Base-by-base conservation (phyloP, 2,113 vertebrate species). In the Nerophis ophidion region DNA sequence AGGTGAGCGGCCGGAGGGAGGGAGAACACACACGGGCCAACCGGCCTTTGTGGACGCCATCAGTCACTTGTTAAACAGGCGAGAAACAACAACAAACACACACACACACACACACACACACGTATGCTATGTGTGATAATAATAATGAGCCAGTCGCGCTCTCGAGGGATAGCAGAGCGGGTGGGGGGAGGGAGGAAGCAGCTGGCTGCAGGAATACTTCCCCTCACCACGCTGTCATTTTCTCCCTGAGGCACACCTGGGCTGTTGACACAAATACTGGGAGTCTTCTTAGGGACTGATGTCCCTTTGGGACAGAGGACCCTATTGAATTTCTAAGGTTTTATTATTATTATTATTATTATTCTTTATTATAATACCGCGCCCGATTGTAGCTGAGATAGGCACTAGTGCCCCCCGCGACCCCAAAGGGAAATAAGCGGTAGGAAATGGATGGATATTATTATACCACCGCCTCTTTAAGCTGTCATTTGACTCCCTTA, bases 171-270 rank as follows among this genome's bases (percentile, higher is more conserved):
- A 8, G 38, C 66, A 3, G 3, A 26, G 3, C 1, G 19, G 19
- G 3, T 1, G 19, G 19, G 1, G 19, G 52, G 61, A 45, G 60
- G 77, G 69, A 79, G 78, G 82, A 81, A 84, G 80, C 81, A 86
- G 78, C 81, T 86, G 81, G 80, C 66, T 76, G 81, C 64, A 79
- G 67, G 65, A 88, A 80, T 70, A 76, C 81, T 79, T 86, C 79
- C 73, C 66, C 68, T 81, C 64, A 71, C 58, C 65, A 72, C 71
- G 70, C 76, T 79, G 75, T 79, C 77, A 85, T 86, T 85, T 85
- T 76, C 75, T 81, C 77, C 68, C 71, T 62, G 60, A 81, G 74
- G 80, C 64, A 68, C 81, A 85, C 82, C 82, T 86, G 82, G 75
- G 54, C 75, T 48, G 13, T 69, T 72, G 76, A 70, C 72, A 75